Conservation (phyloP, 35 echinoderm and acorn worm species). For the Heliocidaris erythrogramma region DNA sequence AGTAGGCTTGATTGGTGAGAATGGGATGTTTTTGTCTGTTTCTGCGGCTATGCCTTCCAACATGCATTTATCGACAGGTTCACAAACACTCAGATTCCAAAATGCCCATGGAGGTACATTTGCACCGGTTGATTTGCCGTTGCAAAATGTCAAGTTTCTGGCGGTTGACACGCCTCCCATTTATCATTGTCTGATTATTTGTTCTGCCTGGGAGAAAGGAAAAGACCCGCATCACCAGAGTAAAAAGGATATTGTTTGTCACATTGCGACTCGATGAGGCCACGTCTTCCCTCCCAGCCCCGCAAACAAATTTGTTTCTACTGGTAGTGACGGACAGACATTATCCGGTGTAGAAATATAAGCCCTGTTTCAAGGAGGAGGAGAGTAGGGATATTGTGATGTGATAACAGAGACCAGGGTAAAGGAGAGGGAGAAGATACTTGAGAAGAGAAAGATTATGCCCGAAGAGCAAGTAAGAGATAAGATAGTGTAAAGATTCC, state of each 20-base stretch:
- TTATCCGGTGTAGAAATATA: conserved; percentile 3
- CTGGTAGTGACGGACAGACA: not conserved
- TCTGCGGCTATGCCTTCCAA: not conserved
- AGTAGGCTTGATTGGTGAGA: not conserved
- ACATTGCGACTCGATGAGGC: not conserved
- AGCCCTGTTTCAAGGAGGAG: not conserved
- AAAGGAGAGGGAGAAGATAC: not conserved
- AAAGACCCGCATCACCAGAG: not conserved
- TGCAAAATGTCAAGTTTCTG: not conserved
- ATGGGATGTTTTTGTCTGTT: not conserved
- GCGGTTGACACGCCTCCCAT: not conserved
- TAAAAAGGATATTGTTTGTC: conserved; percentile 12
- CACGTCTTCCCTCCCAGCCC: not conserved
- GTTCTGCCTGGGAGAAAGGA: not conserved
- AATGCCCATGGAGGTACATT: not conserved
- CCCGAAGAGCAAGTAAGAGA: not conserved
- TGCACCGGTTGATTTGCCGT: not conserved
- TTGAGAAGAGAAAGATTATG: not conserved
- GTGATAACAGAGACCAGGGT: not conserved
- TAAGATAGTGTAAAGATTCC: conserved; percentile 12
- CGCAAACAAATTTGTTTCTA: not conserved
- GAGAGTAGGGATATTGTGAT: not conserved
- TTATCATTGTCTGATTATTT: conserved; percentile 18
- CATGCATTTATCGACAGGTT: not conserved
- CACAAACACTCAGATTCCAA: not conserved